Evolutionary conservation across 2,797 vertebrate genomes (phyloP).

Genomic region (Rhodeus uyekii): DNA sequence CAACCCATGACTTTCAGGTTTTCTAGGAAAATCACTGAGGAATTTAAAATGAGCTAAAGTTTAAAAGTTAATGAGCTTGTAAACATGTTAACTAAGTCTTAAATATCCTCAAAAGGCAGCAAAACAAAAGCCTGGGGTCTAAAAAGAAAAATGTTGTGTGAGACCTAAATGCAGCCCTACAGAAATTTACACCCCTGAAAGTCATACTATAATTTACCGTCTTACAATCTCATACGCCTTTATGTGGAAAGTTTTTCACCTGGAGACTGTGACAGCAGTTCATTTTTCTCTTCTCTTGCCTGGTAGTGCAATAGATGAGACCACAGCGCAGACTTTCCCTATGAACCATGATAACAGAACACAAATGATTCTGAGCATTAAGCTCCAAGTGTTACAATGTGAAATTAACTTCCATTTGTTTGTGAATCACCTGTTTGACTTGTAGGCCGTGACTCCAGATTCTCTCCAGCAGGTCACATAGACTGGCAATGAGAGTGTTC

Average conservation of each 20-base stretch:
- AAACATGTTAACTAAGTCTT: neutral
- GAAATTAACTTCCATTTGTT: neutral
- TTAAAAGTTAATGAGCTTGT: neutral
- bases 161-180: neutral
- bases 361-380: neutral
- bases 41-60: neutral
- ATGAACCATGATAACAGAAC: constrained; percentile 16
- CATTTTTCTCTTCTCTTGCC: constrained; percentile 85
- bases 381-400: neutral
- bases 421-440: constrained; percentile 88
- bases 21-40: neutral
- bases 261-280: constrained; percentile 82
- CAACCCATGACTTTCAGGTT: neutral
- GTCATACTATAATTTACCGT: neutral
- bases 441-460: constrained; percentile 97
- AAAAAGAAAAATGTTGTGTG: neutral
- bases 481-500: constrained; percentile 92
- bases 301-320: constrained; percentile 96
- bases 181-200: neutral
- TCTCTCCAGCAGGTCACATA: constrained; percentile 96
- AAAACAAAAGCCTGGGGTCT: neutral
- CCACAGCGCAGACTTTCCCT: constrained; percentile 98
- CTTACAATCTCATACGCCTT: neutral
- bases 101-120: neutral
- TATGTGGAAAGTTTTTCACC: constrained; percentile 71